These are phyloP conservation scores for Apis florea DNA, from an alignment of 1,140 invertebrate genomes.

Conservation along the genomic window DNA sequence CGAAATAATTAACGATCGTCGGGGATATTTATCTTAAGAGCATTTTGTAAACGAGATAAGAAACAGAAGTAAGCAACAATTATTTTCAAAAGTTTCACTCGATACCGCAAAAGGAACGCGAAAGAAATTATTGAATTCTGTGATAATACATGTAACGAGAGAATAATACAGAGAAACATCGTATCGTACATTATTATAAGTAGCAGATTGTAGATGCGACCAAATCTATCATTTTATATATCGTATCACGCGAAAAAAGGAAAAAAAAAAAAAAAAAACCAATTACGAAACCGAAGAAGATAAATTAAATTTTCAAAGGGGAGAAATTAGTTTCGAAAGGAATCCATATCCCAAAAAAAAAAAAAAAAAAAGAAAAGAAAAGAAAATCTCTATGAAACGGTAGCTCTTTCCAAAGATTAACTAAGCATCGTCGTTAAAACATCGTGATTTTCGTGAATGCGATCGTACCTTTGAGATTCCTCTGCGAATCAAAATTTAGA, in stretches of 20 bases:
- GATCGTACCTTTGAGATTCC: slow-evolving; percentile 35
- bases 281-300: not conserved
- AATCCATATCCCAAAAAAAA: slow-evolving; percentile 17
- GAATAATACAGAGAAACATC: slow-evolving; percentile 48
- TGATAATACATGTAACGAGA: slow-evolving; percentile 68
- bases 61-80: slow-evolving; percentile 49
- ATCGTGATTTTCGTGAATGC: not conserved
- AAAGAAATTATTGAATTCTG: slow-evolving; percentile 68
- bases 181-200: slow-evolving; percentile 48
- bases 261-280: slow-evolving; percentile 1
- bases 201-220: slow-evolving; percentile 58
- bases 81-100: slow-evolving; percentile 64
- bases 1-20: slow-evolving; percentile 39
- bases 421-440: slow-evolving; percentile 13
- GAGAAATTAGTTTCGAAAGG: slow-evolving; percentile 12
- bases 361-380: not conserved
- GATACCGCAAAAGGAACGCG: slow-evolving; percentile 36
- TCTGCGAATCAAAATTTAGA: slow-evolving; percentile 44
- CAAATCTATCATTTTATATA: slow-evolving; percentile 65
- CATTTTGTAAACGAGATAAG: slow-evolving; percentile 56
- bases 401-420: slow-evolving; percentile 57
- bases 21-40: slow-evolving; percentile 58
- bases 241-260: slow-evolving; percentile 28
- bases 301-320: not conserved
- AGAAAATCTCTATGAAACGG: slow-evolving; percentile 13